These are phyloP conservation scores for Triplophysa dalaica DNA, from an alignment of 2,113 vertebrate species.

Conservation along the genomic window DNA sequence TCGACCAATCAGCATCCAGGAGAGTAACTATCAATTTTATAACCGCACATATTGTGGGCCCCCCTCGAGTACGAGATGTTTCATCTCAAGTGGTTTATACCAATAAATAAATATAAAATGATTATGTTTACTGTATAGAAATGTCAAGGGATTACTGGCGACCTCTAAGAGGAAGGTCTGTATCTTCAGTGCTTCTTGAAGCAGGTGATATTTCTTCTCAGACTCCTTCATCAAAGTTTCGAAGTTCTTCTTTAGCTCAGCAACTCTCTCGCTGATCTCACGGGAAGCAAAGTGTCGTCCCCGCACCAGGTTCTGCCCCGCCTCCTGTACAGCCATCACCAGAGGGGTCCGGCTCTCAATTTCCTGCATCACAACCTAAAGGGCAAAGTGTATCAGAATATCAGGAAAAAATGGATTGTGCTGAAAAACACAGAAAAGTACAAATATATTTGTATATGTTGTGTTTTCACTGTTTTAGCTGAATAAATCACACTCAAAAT, in stretches of 20 bases:
- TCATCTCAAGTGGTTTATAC: too few species aligned
- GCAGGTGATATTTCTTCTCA: constrained; percentile 64
- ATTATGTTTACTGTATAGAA: not conserved
- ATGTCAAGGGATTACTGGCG: not conserved
- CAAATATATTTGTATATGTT: too few species aligned
- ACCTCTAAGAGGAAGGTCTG: constrained; percentile 83
- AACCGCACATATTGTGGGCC: too few species aligned
- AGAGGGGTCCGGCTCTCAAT: constrained; percentile 75
- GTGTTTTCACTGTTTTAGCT: too few species aligned
- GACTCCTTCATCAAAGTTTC: constrained; percentile 71
- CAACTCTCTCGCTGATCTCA: constrained; percentile 73
- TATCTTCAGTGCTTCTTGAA: constrained; percentile 78
- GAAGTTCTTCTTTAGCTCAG: constrained; percentile 75
- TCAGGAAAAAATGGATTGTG: not conserved
- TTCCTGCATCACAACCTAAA: constrained; percentile 81
- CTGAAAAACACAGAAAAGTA: too few species aligned
- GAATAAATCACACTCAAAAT: too few species aligned
- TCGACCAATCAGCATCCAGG: too few species aligned
- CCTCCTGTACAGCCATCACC: constrained; percentile 76
- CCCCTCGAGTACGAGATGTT: too few species aligned
- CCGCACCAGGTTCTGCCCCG: constrained; percentile 78
- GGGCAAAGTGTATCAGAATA: not conserved
- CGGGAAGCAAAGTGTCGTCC: constrained; percentile 77
- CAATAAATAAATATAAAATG: too few species aligned
- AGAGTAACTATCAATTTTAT: too few species aligned